Evolutionary conservation across 2,888 invertebrate genomes (phyloP), one percentile per base, ranked within the genome.

Genomic region (Archips xylosteana): DNA sequence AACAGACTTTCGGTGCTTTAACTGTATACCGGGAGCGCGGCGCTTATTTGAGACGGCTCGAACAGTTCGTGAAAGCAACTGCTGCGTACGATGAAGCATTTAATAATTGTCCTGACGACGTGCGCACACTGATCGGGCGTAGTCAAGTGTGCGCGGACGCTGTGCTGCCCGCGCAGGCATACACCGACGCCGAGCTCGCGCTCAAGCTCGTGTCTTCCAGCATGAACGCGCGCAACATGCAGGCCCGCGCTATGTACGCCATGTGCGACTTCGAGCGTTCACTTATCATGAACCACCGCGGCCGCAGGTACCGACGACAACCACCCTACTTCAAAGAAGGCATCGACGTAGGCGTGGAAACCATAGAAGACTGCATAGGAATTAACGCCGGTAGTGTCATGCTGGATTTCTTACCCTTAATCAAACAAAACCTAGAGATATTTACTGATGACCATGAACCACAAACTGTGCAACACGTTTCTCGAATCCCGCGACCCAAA

Each of bases 321-420:
- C 94, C 94, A 1, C 91, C 92, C 0, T 94, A 94, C 78, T 94
- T 94, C 77, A 86, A 80, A 61, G 94, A 93, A 78, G 94, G 94
- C n/a, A 92, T 93, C 23, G 92, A 90, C 78, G 92, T 94, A 80
- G 94, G 94, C 2, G 71, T 89, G 1, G 93, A 94, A 81, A 94
- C 94, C 6, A 92, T 94, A 75, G 91, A 94, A 81, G 94, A 94
- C 77, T 94, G 92, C 76, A 88, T 94, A 8, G 94, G 94, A n/a
- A 71, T 78, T 3, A 92, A 94, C 70, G 91, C 94, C 1, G 94
- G 94, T 1, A 87, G 82, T 76, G 91, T 94, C 1, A 90, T 94
- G 92, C 63, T 90, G 45, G 91, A 94, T 54, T 92, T 94, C 73
- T 78, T 92, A 59, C 91, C 94, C 23, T 75, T 92, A n/a, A 94